phyloP scores from a whole-genome alignment of 2,888 invertebrate genomes.

The Ochropleura leucogaster region DNA sequence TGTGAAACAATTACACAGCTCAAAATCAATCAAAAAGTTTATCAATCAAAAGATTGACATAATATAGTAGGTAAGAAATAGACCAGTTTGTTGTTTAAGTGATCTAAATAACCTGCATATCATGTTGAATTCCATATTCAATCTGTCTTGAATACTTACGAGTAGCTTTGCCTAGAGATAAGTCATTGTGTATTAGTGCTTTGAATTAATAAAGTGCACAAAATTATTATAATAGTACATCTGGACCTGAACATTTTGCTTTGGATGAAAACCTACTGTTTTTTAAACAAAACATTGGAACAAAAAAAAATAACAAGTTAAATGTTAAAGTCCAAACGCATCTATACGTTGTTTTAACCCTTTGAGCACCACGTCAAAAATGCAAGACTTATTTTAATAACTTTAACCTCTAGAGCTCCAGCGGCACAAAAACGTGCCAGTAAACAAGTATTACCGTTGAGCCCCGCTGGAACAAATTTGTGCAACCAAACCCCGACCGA shows the following conservation, averaged over 20 bases:
- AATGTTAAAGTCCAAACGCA: conserved; percentile 18
- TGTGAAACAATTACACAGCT: conserved; percentile 26
- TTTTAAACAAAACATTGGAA: neutral
- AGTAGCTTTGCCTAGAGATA: conserved; percentile 53
- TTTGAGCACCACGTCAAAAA: too few species aligned
- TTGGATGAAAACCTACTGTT: neutral
- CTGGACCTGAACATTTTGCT: neutral
- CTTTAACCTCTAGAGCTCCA: too few species aligned
- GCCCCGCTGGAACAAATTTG: too few species aligned
- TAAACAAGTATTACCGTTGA: too few species aligned
- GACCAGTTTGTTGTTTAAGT: conserved; percentile 33
- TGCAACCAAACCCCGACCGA: too few species aligned
- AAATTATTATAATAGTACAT: neutral
- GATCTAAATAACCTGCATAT: conserved; percentile 52
- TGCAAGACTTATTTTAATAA: too few species aligned
- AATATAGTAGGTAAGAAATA: conserved; percentile 19
- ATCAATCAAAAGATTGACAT: conserved; percentile 15
- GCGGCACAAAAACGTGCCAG: too few species aligned
- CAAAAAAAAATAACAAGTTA: neutral
- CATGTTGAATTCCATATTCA: conserved; percentile 23
- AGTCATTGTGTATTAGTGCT: conserved; percentile 51
- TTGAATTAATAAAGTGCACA: conserved; percentile 13
- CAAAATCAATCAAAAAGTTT: neutral
- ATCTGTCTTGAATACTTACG: conserved; percentile 59
- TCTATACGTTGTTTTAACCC: neutral